Percentiles rank a stretch among this genome's conserved stretches.
phyloP scores from a whole-genome alignment of 2,888 invertebrate genomes.

The Mechanitis messenoides region DNA sequence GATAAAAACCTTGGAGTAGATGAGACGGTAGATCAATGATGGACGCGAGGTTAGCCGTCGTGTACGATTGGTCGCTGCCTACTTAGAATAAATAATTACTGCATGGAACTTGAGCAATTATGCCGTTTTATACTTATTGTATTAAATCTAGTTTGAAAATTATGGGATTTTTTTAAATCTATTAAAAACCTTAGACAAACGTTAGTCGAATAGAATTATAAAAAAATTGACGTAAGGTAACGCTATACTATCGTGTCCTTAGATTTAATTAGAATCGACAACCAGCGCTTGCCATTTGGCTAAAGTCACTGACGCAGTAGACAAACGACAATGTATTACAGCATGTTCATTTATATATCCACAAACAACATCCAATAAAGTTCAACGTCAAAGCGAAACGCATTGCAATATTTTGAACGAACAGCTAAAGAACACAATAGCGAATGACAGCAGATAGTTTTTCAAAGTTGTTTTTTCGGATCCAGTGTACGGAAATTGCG shows the following conservation, averaged over 20 bases:
- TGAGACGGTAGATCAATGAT: conserved; percentile 46
- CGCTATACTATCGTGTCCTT: no score
- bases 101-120: neutral
- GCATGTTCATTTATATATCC: conserved; percentile 8
- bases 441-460: conserved; percentile 16
- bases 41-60: conserved; percentile 56
- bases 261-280: no score
- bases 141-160: no score
- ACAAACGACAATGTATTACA: neutral
- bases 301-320: no score
- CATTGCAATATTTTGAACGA: conserved; percentile 15
- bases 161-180: no score
- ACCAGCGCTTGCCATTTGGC: no score
- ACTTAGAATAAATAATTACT: conserved; percentile 7
- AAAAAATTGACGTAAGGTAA: no score
- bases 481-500: conserved; percentile 23
- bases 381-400: conserved; percentile 18
- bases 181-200: no score
- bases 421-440: conserved; percentile 17
- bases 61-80: conserved; percentile 34
- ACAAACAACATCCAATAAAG: conserved; percentile 19
- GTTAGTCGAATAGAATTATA: no score
- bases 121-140: no score
- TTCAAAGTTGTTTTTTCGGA: conserved; percentile 15
- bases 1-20: conserved; percentile 52